A percentile compares a stretch with the other conserved stretches of the same genome.
These are phyloP conservation scores for Caenorhabditis uteleia DNA, from an alignment of 2,888 invertebrate genomes.

Conservation along the genomic window DNA sequence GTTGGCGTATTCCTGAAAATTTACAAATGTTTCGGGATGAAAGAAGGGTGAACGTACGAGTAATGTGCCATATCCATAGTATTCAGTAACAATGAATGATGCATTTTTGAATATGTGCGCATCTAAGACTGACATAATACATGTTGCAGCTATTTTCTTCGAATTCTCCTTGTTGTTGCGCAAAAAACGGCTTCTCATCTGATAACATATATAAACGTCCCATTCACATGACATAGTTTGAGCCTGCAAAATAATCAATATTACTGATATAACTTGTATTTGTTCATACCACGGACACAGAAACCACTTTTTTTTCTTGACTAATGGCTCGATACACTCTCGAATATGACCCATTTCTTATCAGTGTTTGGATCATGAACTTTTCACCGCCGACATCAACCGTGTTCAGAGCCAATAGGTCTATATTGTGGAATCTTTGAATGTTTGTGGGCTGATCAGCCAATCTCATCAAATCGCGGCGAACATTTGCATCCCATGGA, in stretches of 20 bases:
- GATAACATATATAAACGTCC: constrained; percentile 91
- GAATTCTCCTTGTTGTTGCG: constrained; percentile 2
- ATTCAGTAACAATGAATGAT: constrained; percentile 83
- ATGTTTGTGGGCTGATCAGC: constrained; percentile 44
- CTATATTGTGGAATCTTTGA: constrained; percentile 25
- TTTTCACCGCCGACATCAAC: constrained; percentile 62
- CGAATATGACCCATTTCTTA: constrained; percentile 72
- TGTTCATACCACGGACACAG: constrained; percentile 49
- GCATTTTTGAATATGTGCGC: constrained; percentile 83
- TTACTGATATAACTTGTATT: background rate
- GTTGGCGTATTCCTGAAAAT: constrained; percentile 49
- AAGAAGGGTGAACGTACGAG: constrained; percentile 72
- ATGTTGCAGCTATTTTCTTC: constrained; percentile 15
- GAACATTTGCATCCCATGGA: constrained; percentile 81
- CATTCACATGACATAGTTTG: constrained; percentile 81
- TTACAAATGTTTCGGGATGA: background rate
- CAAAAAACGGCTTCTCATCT: constrained; percentile 80
- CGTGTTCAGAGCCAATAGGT: constrained; percentile 28
- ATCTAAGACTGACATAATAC: constrained; percentile 71
- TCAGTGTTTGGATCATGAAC: constrained; percentile 61
- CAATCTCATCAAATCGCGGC: constrained; percentile 76
- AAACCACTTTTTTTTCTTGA: constrained; percentile 36
- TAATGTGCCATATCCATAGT: constrained; percentile 82
- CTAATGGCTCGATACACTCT: constrained; percentile 66
- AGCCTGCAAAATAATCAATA: constrained; percentile 38